Conservation (phyloP, 2,113 vertebrate species). For the Dryoscopus gambensis region DNA sequence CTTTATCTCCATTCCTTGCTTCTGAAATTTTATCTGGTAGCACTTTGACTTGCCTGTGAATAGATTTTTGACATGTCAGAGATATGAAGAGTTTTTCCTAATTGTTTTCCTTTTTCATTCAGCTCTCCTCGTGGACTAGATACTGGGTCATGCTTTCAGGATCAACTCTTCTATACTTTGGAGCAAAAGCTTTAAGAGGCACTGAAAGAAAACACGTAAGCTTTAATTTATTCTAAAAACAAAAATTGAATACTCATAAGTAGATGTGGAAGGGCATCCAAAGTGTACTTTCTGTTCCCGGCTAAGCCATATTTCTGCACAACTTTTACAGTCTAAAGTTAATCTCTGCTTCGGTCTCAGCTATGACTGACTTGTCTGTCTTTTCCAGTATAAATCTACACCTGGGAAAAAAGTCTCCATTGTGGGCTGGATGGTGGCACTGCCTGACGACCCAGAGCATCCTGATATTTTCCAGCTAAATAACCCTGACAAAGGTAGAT, state of each 20-base stretch:
- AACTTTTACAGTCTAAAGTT: background rate
- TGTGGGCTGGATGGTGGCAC: constrained; percentile 91
- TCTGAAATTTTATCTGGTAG: background rate
- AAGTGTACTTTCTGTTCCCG: background rate
- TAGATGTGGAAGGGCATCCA: background rate
- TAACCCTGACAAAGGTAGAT: constrained; percentile 91
- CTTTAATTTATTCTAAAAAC: background rate
- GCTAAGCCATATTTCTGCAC: background rate
- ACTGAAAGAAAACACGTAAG: constrained; percentile 91
- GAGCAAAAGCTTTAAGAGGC: constrained; percentile 89
- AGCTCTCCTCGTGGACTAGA: constrained; percentile 82
- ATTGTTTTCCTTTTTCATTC: background rate
- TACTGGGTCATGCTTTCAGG: constrained; percentile 91
- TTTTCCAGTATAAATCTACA: constrained; percentile 87
- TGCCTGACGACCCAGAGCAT: constrained; percentile 89
- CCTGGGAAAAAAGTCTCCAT: constrained; percentile 90
- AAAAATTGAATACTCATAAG: background rate
- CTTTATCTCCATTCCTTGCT: background rate
- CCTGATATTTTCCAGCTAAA: constrained; percentile 95
- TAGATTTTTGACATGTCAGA: background rate
- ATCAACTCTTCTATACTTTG: constrained; percentile 88
- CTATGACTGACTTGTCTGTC: background rate
- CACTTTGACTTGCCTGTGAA: background rate
- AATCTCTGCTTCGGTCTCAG: background rate
- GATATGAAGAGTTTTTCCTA: background rate